phyloP scores from a whole-genome alignment of 2,888 invertebrate genomes.

The Megaustenia siamemsis region DNA sequence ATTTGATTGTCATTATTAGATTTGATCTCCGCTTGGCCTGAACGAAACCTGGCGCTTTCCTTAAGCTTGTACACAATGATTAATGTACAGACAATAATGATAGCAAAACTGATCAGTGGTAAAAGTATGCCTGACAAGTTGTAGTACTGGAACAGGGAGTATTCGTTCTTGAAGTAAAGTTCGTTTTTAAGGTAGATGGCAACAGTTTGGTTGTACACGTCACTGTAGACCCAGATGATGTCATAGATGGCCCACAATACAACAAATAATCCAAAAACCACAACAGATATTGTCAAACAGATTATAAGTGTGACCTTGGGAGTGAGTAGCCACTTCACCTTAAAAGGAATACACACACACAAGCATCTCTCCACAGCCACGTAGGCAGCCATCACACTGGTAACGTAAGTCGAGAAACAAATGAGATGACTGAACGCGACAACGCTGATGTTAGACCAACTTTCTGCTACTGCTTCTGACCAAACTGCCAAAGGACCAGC shows the following conservation, averaged over 20 bases:
- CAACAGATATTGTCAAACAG: neutral
- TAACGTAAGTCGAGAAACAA: constrained; percentile 44
- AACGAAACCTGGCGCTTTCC: constrained; percentile 23
- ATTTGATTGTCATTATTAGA: neutral
- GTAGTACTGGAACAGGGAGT: constrained; percentile 26
- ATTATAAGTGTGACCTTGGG: constrained; percentile 1
- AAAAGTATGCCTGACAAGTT: constrained; percentile 40
- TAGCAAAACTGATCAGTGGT: constrained; percentile 24
- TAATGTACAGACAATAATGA: constrained; percentile 24
- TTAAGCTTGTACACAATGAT: constrained; percentile 42
- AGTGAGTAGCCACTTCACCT: constrained; percentile 20
- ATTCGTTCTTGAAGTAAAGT: constrained; percentile 21
- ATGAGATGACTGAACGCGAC: constrained; percentile 25
- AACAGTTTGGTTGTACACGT: constrained; percentile 17
- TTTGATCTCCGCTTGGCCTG: neutral
- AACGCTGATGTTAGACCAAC: constrained; percentile 34
- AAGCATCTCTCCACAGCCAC: constrained; percentile 46
- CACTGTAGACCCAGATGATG: constrained; percentile 35
- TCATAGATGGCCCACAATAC: constrained; percentile 34
- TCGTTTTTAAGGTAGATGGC: constrained; percentile 24
- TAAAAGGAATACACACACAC: constrained; percentile 44
- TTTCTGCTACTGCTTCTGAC: constrained; percentile 37
- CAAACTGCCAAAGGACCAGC: constrained; percentile 5
- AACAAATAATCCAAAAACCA: constrained; percentile 34
- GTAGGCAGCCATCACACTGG: constrained; percentile 45